Evolutionary conservation across 30 jellyfish, hydroid and myxozoan genomes (phyloP), one percentile per base, ranked within the genome.

Genomic region (Pelagia noctiluca): DNA sequence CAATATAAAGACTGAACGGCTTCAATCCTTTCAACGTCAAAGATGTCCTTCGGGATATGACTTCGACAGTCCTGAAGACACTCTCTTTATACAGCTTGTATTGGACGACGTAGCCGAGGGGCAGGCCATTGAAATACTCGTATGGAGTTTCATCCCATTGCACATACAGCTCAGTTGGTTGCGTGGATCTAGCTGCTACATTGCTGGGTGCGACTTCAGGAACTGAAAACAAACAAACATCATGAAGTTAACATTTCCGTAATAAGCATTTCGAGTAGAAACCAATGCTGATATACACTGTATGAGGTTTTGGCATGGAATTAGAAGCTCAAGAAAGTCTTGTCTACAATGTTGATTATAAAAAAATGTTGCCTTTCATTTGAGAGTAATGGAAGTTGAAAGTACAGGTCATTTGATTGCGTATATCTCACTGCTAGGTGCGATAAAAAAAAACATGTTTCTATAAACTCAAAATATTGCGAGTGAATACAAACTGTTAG

Each of bases 81-180:
- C 28, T 42, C 48, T 71, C 89, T 30, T 50, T 36, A 62, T 89
- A 89, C 4, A 13, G 76, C 65, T 89, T 89, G 84, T 67, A 82
- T 13, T 46, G 24, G 23, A 89, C 81, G 19, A 53, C 53, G 57
- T 89, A 89, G n/a, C 95, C 96, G 48, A 63, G 90, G 34, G 89
- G 84, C 37, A 25, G 2, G 7, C 97, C 97, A 47, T 82, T 63
- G 57, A 84, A 71, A 35, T 53, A 11, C 7, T 83, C 23, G 23
- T 24, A 29, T 48, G 87, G 89, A 23, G 83, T 89, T 54, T 25
- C 63, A 19, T 76, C 83, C 97, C 97, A 89, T 49, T 89, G 76
- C 32, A 89, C 73, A 42, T 73, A 89, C 13, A 83, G 57, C 69
- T 82, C 60, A 19, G 95, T 74, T 36, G 97, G 91, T 18, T 53